These are phyloP conservation scores for Mizuhopecten yessoensis DNA, from an alignment of 1,140 invertebrate genomes.

Conservation along the genomic window DNA sequence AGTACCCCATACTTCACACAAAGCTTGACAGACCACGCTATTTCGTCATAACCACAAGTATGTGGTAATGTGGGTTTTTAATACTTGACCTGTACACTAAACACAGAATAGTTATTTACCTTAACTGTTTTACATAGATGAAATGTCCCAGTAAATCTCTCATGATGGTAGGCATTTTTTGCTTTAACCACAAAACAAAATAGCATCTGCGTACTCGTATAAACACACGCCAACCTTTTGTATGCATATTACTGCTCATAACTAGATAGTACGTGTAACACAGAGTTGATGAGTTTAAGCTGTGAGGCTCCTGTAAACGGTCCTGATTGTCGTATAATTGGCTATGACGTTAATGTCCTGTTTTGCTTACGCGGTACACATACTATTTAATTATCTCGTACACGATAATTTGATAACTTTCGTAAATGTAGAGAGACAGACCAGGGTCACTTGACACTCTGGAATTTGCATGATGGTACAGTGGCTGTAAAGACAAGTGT, in stretches of 20 bases:
- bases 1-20: not conserved
- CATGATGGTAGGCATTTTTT: not conserved
- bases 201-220: not conserved
- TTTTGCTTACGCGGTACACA: not conserved
- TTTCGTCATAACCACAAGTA: not conserved
- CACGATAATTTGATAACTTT: not conserved
- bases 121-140: not conserved
- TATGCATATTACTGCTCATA: not conserved
- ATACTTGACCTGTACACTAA: too few relatives aligned
- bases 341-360: not conserved
- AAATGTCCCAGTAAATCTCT: not conserved
- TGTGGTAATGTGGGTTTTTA: not conserved
- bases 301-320: not conserved
- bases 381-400: not conserved
- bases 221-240: not conserved
- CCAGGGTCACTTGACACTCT: not conserved
- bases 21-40: not conserved
- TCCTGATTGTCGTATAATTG: not conserved
- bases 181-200: not conserved
- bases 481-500: too few relatives aligned
- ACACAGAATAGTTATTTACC: not conserved
- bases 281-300: conserved; percentile 11
- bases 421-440: not conserved
- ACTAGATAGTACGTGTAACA: not conserved
- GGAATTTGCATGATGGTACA: not conserved